Base-by-base conservation (phyloP, 2,888 invertebrate genomes). In the Nasonia oneida region DNA sequence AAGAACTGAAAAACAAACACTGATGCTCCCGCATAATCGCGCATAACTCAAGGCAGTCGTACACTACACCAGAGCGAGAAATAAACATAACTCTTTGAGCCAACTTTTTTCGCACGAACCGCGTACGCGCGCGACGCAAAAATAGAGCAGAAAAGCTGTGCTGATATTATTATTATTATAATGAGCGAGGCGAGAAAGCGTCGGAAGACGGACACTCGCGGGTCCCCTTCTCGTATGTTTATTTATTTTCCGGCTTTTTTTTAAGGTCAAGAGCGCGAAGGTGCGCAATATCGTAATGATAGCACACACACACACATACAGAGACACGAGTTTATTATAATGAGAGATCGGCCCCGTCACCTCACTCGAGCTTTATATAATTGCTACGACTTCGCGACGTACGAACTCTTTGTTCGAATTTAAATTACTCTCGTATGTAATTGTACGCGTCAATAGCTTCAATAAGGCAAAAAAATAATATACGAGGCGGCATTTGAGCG, bases 201-300 rank as follows among this genome's bases (percentile, higher is more conserved):
- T 47, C 50, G 67, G 78, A 67, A 67, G 47, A 53, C 50, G 14
- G 53, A 29, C 2, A 39, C 23, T 50, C 6, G 1, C 53, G 50
- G 37, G 50, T 37, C 42, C 15, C 29, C 42, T 42, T 23, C 42
- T 8, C 5, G 14, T 42, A 23, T 12, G 6, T 33, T 15, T 61
- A 18, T 61, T 50, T 67, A 29, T 33, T 77, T 39, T 53, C 61
- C 47, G 53, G 5, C 15, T 23, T 29, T 29, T 53, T 83, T 83
- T 83, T 78, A 15, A 23, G 78, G 78, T 78, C 73, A 83, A 78
- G 73, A 73, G 78, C 78, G 39, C 70, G 37, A 14, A 15, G 33
- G 18, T 18, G 15, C 18, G 39, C 23, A n/a, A 61, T 61, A 61
- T 61, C 23, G 6, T 61, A n/a, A 57, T 18, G n/a, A 18, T 64